Evolutionary conservation across 2,113 vertebrate genomes (phyloP), one percentile per base, ranked within the genome.

Genomic region (Rhinopithecus roxellana): DNA sequence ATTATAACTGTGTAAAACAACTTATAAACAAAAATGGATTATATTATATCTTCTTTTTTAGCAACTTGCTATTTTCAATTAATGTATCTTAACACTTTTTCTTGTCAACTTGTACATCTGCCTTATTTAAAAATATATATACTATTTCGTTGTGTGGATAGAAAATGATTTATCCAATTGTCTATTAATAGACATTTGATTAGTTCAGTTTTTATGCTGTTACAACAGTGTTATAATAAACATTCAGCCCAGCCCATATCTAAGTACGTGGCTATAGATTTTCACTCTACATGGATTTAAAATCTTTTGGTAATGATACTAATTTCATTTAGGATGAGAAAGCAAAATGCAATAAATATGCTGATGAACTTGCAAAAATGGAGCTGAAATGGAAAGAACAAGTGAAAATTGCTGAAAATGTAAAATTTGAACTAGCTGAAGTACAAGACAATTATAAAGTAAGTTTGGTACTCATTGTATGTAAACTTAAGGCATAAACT

Each of bases 381-480:
- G 99, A 99, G 97, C 98, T 99, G 98, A 99, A 99, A 97, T 99
- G 99, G 98, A 99, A 99, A 97, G 99, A 99, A 97, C 99, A 99
- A 97, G 96, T 99, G 96, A 99, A 99, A 99, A 99, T 99, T 97
- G 99, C 99, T 25, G 99, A 99, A 61, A 94, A 97, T 95, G 97
- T 99, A 94, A 99, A 99, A 98, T 97, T 99, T 93, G 99, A 99
- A 97, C 98, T 99, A 96, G 99, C 99, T 90, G 98, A 99, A 79
- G 99, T 99, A 98, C 99, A 99, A 93, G 99, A 99, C 98, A 99
- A 98, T 94, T 99, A 99, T 97, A 99, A 99, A 98, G 99, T 99
- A 98, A 98, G 99, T 98, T 50, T 55, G 48, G 20, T 75, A 23
- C 61, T 96, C 6, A 48, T n/a, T 43, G 1, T 61, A 8, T 89